Percentiles rank a stretch among this genome's conserved stretches.
phyloP scores from a whole-genome alignment of 2,888 invertebrate species.

The Tetramorium bicarinatum region DNA sequence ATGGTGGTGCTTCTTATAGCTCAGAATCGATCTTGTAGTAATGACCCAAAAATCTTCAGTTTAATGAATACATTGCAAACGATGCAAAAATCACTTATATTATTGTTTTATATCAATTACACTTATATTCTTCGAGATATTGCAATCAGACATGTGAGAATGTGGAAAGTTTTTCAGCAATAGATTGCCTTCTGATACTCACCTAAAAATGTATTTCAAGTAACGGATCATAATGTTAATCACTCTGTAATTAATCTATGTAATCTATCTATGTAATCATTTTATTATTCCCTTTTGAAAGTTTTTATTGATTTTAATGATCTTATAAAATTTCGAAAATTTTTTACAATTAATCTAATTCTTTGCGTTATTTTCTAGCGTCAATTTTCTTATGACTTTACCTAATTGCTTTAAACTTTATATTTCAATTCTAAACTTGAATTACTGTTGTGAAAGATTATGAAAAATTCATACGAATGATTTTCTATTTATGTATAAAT shows the following conservation, averaged over 20 bases:
- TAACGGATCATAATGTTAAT: neutral
- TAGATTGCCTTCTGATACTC: neutral
- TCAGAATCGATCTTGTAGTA: neutral
- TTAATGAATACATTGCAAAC: neutral
- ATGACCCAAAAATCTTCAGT: neutral
- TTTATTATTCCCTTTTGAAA: neutral
- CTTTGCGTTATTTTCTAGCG: neutral
- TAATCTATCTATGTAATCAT: neutral
- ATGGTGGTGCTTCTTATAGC: neutral
- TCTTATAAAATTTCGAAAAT: neutral
- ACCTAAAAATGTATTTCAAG: constrained; percentile 2
- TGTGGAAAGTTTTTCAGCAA: neutral
- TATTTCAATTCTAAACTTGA: neutral
- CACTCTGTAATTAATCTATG: neutral
- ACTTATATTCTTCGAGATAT: constrained; percentile 3
- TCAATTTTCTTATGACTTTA: neutral
- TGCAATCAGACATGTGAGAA: neutral
- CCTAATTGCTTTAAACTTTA: neutral
- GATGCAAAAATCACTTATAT: neutral
- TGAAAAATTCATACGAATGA: neutral
- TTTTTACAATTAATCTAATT: neutral
- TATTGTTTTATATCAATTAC: neutral
- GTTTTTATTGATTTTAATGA: neutral
- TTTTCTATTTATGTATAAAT: neutral
- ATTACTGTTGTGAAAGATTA: neutral